Conservation (phyloP, 1,140 invertebrate genomes). For the Drosophila truncata region DNA sequence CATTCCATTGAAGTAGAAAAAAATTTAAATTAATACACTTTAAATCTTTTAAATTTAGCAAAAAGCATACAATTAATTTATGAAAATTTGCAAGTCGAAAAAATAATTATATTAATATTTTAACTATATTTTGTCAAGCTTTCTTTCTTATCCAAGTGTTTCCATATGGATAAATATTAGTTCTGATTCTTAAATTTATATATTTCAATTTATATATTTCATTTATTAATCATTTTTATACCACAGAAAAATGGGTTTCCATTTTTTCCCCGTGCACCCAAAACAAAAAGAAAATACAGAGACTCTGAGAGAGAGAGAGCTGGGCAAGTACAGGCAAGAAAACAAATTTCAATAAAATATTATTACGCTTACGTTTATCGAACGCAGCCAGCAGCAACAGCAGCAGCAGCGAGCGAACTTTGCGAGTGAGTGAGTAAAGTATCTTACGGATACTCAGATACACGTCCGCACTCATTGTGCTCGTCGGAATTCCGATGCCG, state of each 20-base stretch:
- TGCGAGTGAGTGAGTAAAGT: constrained; percentile 46
- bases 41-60: too few relatives aligned
- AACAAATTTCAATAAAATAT: constrained; percentile 84
- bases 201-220: too few relatives aligned
- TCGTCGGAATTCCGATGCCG: constrained; percentile 45
- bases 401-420: constrained; percentile 8
- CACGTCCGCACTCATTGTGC: constrained; percentile 53
- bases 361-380: constrained; percentile 84
- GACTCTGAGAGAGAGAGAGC: constrained; percentile 10
- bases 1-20: too few relatives aligned
- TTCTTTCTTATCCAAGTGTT: not conserved
- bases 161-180: not conserved
- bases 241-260: too few relatives aligned
- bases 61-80: not conserved
- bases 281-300: constrained; percentile 34
- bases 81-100: not conserved
- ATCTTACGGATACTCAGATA: constrained; percentile 75
- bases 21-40: too few relatives aligned
- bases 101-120: too few relatives aligned
- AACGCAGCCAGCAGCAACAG: constrained; percentile 40
- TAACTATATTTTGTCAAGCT: not conserved
- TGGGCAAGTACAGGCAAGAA: constrained; percentile 61
- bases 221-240: not conserved
- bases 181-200: too few relatives aligned
- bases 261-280: constrained; percentile 24